Base-by-base conservation (phyloP, 2,797 vertebrate species). In the Rhinella marina region DNA sequence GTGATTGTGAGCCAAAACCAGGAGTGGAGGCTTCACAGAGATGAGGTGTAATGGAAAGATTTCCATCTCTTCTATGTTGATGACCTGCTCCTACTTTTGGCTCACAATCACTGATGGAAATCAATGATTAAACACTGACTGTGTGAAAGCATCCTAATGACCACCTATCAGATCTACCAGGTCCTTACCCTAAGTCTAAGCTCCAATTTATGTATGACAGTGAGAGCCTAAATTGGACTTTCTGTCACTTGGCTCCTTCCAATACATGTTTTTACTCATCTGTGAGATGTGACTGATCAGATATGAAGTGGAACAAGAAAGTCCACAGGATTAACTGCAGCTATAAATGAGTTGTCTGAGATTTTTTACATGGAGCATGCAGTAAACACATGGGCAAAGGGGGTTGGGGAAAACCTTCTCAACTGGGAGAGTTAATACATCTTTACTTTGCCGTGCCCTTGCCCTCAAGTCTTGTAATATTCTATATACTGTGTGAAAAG, bases 401-500 rank as follows among this genome's bases (percentile, higher is more conserved):
- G 19, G 1, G 5, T 23, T 23, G 19, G 57, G 59, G 57, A 7
- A 76, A 16, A 4, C 17, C 21, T n/a, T 62, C 27, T 52, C 59
- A 59, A 17, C 10, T 11, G 25, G 52, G 41, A 70, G 73, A n/a
- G 82, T 59, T 88, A 88, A 88, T 59, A 54, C 70, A 62, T 48
- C 59, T 41, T 52, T 82, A 52, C 56, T 59, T 77, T 41, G 48
- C 32, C 17, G 27, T 77, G 84, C 88, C 88, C 84, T 88, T 86
- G 87, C 78, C 29, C 23, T 85, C 27, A 56, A 76, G 68, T 41
- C 68, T 82, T 82, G 27, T 64, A 70, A 82, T 86, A 61, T 77
- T 78, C 23, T 50, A 52, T 59, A 70, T 59, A 82, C 70, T 41
- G 70, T 82, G 62, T n/a, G 59, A 41, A 85, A 78, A 80, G 66